Base-by-base conservation (phyloP, 2,797 vertebrate genomes). In the Danionella dracula region DNA sequence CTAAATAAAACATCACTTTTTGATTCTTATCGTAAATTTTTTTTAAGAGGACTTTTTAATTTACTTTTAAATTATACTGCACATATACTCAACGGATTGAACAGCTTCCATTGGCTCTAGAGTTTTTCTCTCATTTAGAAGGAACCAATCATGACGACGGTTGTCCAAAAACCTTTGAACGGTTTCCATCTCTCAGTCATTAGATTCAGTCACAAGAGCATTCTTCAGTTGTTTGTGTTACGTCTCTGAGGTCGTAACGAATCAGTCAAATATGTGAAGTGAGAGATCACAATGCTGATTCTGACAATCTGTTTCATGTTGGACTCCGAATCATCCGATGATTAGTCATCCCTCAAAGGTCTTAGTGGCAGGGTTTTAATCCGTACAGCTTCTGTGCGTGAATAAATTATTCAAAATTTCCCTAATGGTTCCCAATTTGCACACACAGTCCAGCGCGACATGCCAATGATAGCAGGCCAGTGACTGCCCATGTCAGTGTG, bases 141-240 rank as follows among this genome's bases (percentile, higher is more conserved):
- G n/a, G n/a, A n/a, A n/a, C n/a, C n/a, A n/a, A n/a, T n/a, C n/a
- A n/a, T n/a, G n/a, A n/a, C n/a, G n/a, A n/a, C n/a, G n/a, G n/a
- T n/a, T n/a, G n/a, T n/a, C n/a, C n/a, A n/a, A n/a, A n/a, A n/a
- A n/a, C n/a, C n/a, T n/a, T n/a, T n/a, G n/a, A n/a, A n/a, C n/a
- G n/a, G n/a, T n/a, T n/a, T n/a, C n/a, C n/a, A n/a, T n/a, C n/a
- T n/a, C n/a, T 27, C 3, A 3, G 23, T 27, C 6, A 6, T 3
- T 27, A 6, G 23, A 27, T 27, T 27, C 6, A 6, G 3, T 27
- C 23, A 27, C 23, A 27, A 45, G 38, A 11, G 21, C 51, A 51
- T 34, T 85, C 86, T 85, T 83, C 78, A 82, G 79, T 86, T 87
- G 84, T 87, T 90, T 87, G 83, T 86, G 87, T 84, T 84, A 83